These are phyloP conservation scores for Chrysopilus asiliformis DNA, from an alignment of 2,888 invertebrate species.

Conservation along the genomic window DNA sequence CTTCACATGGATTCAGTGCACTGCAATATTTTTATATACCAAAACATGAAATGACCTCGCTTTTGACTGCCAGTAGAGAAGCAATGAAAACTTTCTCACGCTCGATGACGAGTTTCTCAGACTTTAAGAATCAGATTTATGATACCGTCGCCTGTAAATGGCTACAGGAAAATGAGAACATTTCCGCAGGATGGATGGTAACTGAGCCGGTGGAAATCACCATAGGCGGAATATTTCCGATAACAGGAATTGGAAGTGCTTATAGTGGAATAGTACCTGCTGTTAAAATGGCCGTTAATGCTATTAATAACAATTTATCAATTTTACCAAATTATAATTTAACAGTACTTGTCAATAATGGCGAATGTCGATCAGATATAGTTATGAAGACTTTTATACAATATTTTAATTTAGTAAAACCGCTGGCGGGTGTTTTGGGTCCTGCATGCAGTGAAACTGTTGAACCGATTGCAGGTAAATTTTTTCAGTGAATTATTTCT, in stretches of 20 bases:
- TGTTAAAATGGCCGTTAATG: conserved; percentile 46
- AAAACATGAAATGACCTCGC: conserved; percentile 4
- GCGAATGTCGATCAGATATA: conserved; percentile 54
- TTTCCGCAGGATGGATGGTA: conserved; percentile 38
- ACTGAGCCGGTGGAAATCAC: conserved; percentile 21
- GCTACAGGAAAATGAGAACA: conserved; percentile 39
- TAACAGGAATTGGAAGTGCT: conserved; percentile 43
- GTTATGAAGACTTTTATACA: conserved; percentile 65
- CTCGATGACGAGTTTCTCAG: conserved; percentile 8
- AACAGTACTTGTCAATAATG: conserved; percentile 44
- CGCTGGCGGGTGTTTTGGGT: conserved; percentile 58
- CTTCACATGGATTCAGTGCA: conserved; percentile 18
- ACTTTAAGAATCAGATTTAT: too few species aligned
- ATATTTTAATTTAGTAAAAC: conserved; percentile 40
- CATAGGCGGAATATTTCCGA: conserved; percentile 42
- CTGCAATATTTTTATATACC: conserved; percentile 20
- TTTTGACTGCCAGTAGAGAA: conserved; percentile 3
- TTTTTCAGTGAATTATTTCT: neutral
- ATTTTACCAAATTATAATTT: conserved; percentile 49
- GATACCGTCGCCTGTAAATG: conserved; percentile 48
- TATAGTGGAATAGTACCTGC: conserved; percentile 41
- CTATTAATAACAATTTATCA: conserved; percentile 45
- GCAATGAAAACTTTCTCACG: too few species aligned
- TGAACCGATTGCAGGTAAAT: conserved; percentile 54
- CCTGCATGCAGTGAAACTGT: conserved; percentile 73